These are phyloP conservation scores for Chunga burmeisteri DNA, from an alignment of 2,113 vertebrate genomes.

Conservation along the genomic window DNA sequence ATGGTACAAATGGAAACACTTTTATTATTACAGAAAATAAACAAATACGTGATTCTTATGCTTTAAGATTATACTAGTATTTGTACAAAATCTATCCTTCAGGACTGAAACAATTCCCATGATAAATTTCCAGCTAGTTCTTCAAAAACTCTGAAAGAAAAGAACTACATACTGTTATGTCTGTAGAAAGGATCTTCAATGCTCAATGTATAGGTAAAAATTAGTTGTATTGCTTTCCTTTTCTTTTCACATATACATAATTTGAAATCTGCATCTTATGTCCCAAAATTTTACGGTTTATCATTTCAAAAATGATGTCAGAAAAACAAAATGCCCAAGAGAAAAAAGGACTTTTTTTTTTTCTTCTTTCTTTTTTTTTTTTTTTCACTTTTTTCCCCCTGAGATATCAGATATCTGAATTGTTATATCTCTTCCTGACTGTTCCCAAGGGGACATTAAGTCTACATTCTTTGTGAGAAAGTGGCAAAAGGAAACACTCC, in stretches of 20 bases:
- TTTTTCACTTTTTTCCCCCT: rapidly evolving
- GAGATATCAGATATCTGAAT: neutral
- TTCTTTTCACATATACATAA: neutral
- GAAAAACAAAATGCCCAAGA: neutral
- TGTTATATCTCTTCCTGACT: neutral
- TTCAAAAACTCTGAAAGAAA: slow-evolving; percentile 33
- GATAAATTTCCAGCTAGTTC: slow-evolving; percentile 14
- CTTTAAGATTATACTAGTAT: neutral
- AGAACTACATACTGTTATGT: neutral
- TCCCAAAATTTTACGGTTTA: neutral
- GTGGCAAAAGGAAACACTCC: neutral
- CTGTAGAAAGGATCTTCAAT: slow-evolving; percentile 5
- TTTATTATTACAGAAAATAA: neutral
- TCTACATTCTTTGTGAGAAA: neutral
- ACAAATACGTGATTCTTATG: rapidly evolving
- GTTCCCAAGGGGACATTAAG: neutral
- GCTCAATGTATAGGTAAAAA: neutral
- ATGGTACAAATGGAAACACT: neutral
- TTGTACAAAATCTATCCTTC: neutral
- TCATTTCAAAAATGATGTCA: neutral
- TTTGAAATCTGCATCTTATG: neutral
- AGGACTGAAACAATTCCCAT: neutral
- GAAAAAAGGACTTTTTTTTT: neutral
- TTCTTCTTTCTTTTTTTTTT: too few species aligned
- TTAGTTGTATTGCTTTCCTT: neutral